Conservation (phyloP, 92 coral and sea anemone species). For the Parazoanthus atlanticus region DNA sequence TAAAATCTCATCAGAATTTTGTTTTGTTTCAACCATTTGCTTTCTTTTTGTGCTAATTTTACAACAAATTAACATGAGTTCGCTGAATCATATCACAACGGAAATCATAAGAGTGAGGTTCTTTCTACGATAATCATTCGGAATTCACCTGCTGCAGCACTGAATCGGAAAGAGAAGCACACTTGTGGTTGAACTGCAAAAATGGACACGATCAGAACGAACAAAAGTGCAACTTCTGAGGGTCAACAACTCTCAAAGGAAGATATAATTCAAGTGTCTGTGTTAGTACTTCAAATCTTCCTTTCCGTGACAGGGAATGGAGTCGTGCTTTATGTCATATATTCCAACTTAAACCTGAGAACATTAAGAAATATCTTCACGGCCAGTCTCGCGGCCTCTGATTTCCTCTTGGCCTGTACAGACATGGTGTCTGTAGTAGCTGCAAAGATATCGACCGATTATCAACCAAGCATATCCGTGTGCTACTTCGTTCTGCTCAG, state of each 20-base stretch:
- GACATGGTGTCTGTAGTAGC: conserved; percentile 68
- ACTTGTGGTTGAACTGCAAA: background rate
- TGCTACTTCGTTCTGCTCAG: conserved; percentile 69
- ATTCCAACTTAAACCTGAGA: conserved; percentile 59
- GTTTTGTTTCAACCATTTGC: background rate
- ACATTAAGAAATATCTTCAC: conserved; percentile 69
- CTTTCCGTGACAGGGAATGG: conserved; percentile 69
- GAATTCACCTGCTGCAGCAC: background rate
- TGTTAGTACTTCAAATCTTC: conserved; percentile 45
- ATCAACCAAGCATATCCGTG: conserved; percentile 56
- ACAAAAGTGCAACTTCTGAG: background rate
- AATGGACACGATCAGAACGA: background rate
- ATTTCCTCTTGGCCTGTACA: conserved; percentile 64
- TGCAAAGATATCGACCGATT: conserved; percentile 55
- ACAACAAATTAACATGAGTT: background rate
- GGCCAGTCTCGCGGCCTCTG: conserved; percentile 73
- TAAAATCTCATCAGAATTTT: background rate
- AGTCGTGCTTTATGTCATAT: conserved; percentile 61
- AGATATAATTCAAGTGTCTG: conserved; percentile 58
- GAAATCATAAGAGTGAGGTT: background rate
- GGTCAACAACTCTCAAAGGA: background rate
- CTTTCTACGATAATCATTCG: background rate
- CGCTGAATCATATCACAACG: background rate
- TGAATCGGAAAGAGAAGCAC: background rate
- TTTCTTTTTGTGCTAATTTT: background rate